These are phyloP conservation scores for Graphium colonna DNA, from an alignment of 2,888 invertebrate genomes.

Conservation along the genomic window DNA sequence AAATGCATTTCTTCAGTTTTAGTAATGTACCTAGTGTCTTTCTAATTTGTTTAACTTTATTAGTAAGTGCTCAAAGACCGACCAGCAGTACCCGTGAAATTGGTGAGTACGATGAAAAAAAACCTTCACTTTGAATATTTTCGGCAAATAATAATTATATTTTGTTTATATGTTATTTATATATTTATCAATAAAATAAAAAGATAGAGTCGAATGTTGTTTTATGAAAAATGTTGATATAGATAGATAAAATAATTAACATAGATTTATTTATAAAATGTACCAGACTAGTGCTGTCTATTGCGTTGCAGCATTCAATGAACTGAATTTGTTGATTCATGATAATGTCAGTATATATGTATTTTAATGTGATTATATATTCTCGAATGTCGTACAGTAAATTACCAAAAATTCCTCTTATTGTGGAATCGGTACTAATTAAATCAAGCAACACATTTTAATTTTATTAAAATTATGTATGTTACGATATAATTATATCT, in stretches of 20 bases:
- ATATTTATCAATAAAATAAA: too few species aligned
- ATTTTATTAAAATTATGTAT: too few species aligned
- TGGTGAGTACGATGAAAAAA: slow-evolving; percentile 50
- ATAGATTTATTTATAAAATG: too few species aligned
- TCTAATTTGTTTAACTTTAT: slow-evolving; percentile 61
- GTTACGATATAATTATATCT: too few species aligned
- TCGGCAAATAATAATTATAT: too few species aligned
- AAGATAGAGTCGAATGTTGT: neutral
- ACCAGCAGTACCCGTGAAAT: slow-evolving; percentile 60
- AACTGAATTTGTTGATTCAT: slow-evolving; percentile 4
- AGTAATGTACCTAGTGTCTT: slow-evolving; percentile 62
- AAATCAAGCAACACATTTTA: neutral
- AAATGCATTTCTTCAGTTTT: slow-evolving; percentile 57
- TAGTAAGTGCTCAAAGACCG: slow-evolving; percentile 68
- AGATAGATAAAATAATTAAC: neutral
- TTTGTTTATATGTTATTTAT: neutral
- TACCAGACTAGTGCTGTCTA: neutral
- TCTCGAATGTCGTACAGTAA: neutral
- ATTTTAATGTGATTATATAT: slow-evolving; percentile 2
- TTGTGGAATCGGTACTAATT: neutral
- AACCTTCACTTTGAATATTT: too few species aligned
- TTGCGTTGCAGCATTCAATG: slow-evolving; percentile 5
- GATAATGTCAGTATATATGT: neutral
- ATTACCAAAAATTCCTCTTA: neutral
- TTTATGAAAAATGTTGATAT: neutral